Evolutionary conservation across 2,113 vertebrate genomes (phyloP).

Genomic region (Laticauda laticaudata): DNA sequence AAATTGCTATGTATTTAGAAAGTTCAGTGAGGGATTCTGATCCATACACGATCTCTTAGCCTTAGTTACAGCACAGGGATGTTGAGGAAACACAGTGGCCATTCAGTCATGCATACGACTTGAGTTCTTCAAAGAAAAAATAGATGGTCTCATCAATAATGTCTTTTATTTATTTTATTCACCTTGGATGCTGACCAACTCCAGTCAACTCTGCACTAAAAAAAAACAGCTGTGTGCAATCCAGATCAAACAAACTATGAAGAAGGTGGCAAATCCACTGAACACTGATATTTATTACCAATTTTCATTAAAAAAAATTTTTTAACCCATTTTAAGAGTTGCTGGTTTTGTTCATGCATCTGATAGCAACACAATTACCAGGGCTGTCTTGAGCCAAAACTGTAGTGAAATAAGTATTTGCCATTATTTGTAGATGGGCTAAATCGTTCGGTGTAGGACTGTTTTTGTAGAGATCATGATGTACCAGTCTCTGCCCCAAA

Average conservation of each 20-base stretch:
- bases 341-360: neutral
- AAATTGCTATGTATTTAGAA: neutral
- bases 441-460: neutral
- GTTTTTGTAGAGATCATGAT: neutral
- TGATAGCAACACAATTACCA: neutral
- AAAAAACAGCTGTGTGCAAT: neutral
- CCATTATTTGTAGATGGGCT: neutral
- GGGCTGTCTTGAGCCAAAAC: neutral
- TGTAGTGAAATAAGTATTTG: neutral
- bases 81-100: neutral
- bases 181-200: neutral
- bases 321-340: neutral
- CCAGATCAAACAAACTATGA: neutral
- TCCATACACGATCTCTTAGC: neutral
- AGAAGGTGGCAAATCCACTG: neutral
- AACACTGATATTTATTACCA: neutral
- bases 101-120: neutral
- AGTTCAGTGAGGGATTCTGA: neutral
- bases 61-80: neutral
- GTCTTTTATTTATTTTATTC: neutral
- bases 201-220: neutral
- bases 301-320: neutral
- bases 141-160: neutral
- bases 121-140: neutral
- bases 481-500: neutral